Evolutionary conservation across 1,140 invertebrate species (phyloP).

Genomic region (Pollicipes pollicipes): DNA sequence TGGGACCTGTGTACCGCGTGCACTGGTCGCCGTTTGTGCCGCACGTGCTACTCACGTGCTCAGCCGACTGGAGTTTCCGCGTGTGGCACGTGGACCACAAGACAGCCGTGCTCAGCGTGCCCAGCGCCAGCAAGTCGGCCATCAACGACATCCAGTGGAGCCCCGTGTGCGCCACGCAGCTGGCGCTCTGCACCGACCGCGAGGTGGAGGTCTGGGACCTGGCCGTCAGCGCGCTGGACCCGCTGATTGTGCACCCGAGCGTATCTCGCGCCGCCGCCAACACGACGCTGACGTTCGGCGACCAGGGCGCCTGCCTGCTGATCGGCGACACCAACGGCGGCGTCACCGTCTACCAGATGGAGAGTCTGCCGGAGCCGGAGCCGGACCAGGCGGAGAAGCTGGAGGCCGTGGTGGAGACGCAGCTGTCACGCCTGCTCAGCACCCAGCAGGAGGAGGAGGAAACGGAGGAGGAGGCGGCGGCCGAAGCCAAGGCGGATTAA

Average conservation of each 20-base stretch:
- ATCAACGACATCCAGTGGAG: no score
- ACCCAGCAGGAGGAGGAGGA: no score
- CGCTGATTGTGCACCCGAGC: neutral
- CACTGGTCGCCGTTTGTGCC: slow-evolving; percentile 49
- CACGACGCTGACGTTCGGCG: neutral
- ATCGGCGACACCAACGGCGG: neutral
- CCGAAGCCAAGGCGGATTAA: no score
- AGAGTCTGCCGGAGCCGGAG: no score
- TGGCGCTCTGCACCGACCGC: slow-evolving; percentile 54
- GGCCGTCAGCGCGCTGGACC: slow-evolving; percentile 8
- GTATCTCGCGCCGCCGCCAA: neutral
- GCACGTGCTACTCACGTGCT: slow-evolving; percentile 13
- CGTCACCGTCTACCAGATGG: neutral
- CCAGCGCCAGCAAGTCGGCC: no score
- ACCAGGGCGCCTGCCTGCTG: neutral
- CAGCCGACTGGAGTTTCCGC: slow-evolving; percentile 12
- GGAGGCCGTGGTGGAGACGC: no score
- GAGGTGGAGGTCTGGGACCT: slow-evolving; percentile 56
- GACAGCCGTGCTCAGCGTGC: no score
- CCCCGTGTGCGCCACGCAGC: slow-evolving; percentile 56
- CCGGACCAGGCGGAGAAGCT: no score
- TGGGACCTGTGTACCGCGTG: slow-evolving; percentile 61
- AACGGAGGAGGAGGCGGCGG: no score
- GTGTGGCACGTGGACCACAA: neutral
- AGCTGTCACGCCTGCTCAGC: no score